Conservation (phyloP, 2,797 vertebrate species). For the Mionectes olivaceus region DNA sequence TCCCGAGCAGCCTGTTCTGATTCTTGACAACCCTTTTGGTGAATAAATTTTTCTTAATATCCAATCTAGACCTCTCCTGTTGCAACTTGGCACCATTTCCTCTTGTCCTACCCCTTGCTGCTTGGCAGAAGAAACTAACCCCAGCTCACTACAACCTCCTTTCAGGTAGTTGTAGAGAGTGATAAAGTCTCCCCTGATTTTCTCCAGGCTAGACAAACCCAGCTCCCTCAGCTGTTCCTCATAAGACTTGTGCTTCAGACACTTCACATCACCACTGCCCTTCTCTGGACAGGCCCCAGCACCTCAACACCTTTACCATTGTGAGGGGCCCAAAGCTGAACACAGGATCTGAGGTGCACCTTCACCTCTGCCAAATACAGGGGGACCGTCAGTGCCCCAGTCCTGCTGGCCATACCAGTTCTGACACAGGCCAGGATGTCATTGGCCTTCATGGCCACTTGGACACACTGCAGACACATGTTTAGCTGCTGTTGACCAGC, state of each 20-base stretch:
- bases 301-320: neutral
- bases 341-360: neutral
- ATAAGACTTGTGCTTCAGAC: neutral
- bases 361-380: neutral
- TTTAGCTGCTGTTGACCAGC: neutral
- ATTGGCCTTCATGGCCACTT: neutral
- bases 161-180: neutral
- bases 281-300: neutral
- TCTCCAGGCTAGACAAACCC: neutral
- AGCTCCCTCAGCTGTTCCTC: neutral
- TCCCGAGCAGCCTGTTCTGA: neutral
- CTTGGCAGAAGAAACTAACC: neutral
- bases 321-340: neutral
- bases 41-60: neutral
- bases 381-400: neutral
- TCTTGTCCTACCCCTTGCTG: neutral
- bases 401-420: neutral
- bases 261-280: neutral
- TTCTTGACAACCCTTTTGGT: neutral
- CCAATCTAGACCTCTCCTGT: neutral
- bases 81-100: neutral
- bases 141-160: rapidly evolving
- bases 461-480: rapidly evolving
- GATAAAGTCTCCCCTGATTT: neutral
- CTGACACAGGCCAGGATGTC: neutral